phyloP scores from a whole-genome alignment of 2,888 invertebrate species.

The Lithophane leautieri region DNA sequence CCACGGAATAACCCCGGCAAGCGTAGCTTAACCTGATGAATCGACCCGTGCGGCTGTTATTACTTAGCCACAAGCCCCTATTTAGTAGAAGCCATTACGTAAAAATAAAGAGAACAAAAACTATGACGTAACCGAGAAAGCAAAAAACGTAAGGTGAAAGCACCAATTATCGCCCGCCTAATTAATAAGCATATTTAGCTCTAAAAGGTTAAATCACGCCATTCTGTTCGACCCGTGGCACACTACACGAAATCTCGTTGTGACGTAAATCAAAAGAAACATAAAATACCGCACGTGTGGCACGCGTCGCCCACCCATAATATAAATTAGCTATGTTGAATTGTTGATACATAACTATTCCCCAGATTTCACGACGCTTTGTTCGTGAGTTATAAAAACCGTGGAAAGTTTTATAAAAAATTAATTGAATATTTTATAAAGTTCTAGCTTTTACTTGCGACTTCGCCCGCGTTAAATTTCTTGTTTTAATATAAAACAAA shows the following conservation, averaged over 20 bases:
- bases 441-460: not conserved
- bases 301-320: conserved; percentile 50
- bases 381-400: conserved; percentile 43
- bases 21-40: no score
- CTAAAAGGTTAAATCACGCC: conserved; percentile 43
- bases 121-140: conserved; percentile 4
- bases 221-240: conserved; percentile 36
- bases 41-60: no score
- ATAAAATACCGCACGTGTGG: conserved; percentile 55
- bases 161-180: conserved; percentile 43
- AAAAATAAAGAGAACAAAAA: conserved; percentile 1
- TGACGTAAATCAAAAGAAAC: conserved; percentile 58
- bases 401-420: conserved; percentile 29
- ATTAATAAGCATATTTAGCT: conserved; percentile 41
- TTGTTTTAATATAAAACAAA: not conserved
- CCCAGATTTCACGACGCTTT: conserved; percentile 35
- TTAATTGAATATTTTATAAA: conserved; percentile 32
- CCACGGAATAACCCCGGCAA: no score
- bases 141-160: conserved; percentile 39
- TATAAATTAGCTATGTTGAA: conserved; percentile 36
- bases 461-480: not conserved
- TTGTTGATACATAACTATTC: conserved; percentile 38
- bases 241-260: conserved; percentile 40
- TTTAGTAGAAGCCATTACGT: conserved; percentile 1
- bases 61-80: no score